Evolutionary conservation across 2,113 vertebrate genomes (phyloP), one percentile per base, ranked within the genome.

Genomic region (Machaerirhynchus nigripectus): DNA sequence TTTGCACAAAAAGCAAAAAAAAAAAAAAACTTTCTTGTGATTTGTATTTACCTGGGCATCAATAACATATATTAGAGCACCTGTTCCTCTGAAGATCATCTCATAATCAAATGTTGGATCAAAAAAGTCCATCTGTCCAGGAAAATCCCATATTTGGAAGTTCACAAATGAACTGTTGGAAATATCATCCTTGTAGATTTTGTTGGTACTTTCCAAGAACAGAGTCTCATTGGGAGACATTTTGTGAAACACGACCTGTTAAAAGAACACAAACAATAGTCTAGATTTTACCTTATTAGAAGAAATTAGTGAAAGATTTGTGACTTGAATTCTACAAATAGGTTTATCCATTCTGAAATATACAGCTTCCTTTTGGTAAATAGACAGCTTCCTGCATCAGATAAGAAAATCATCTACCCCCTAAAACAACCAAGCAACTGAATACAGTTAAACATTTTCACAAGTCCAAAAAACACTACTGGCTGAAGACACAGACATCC

Each of bases 141-240:
- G 99, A 93, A 99, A 99, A 96, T 99, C 99, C 99, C 99, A 99
- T 81, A 99, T 99, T 97, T 99, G 99, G 97, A 99, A 99, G 97
- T 99, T 99, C 96, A 99, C 99, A 90, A 99, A 99, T 39, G 99
- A 99, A 91, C 99, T 99, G 98, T 99, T 99, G 95, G 99, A 99
- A 97, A 99, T 99, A 97, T 99, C 99, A 28, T 99, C 99, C 97
- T 99, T 99, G 98, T 99, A 99, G 98, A 99, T 99, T 97, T 99
- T 99, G 98, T 99, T 99, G 96, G 99, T 99, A 97, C 99, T 99
- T 97, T 99, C 99, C 97, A 99, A 97, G 94, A 99, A 99, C 76
- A 99, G 98, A 16, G 99, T 99, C 97, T 99, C 99, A 11, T 99
- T 99, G 46, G 99, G 99, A 89, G 99, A 99, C 99, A 99, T 99